Percentiles rank a stretch among this genome's conserved stretches.
Evolutionary conservation across 2,113 vertebrate species (phyloP).

Genomic region (Channa maculata): DNA sequence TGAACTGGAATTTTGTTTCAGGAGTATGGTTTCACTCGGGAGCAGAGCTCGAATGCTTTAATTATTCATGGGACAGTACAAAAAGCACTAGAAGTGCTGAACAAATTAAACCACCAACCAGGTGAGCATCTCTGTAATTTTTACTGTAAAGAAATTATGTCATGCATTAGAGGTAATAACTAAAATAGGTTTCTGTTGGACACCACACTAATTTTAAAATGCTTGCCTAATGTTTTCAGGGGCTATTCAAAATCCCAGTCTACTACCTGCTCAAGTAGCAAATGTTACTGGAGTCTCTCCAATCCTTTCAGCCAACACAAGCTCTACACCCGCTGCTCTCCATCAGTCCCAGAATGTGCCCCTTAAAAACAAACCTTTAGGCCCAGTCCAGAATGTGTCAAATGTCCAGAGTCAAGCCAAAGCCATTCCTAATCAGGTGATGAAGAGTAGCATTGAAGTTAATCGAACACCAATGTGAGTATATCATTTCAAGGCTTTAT

Average conservation of each 20-base stretch:
- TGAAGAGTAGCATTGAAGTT: conserved; percentile 10
- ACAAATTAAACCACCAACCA: conserved; percentile 30
- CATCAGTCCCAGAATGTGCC: conserved; percentile 5
- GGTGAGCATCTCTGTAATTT: conserved; percentile 47
- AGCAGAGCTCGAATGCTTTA: conserved; percentile 80
- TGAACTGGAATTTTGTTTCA: conserved; percentile 34
- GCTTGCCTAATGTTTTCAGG: conserved; percentile 39
- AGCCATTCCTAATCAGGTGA: neutral
- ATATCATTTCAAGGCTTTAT: neutral
- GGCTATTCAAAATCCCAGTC: neutral
- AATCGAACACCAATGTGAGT: conserved; percentile 46
- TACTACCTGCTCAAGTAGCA: conserved; percentile 33
- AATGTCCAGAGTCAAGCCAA: conserved; percentile 20
- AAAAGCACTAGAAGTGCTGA: conserved; percentile 62
- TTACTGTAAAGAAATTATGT: neutral
- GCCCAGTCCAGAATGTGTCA: conserved; percentile 29
- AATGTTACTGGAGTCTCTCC: conserved; percentile 55
- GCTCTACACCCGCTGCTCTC: neutral
- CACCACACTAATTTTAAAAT: neutral
- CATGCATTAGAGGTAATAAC: neutral
- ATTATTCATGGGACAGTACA: conserved; percentile 73
- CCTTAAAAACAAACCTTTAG: conserved; percentile 25
- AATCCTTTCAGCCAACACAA: conserved; percentile 52
- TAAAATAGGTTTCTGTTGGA: neutral
- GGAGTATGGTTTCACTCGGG: conserved; percentile 69